phyloP scores from a whole-genome alignment of 2,888 invertebrate genomes.

The Aromia moschata region DNA sequence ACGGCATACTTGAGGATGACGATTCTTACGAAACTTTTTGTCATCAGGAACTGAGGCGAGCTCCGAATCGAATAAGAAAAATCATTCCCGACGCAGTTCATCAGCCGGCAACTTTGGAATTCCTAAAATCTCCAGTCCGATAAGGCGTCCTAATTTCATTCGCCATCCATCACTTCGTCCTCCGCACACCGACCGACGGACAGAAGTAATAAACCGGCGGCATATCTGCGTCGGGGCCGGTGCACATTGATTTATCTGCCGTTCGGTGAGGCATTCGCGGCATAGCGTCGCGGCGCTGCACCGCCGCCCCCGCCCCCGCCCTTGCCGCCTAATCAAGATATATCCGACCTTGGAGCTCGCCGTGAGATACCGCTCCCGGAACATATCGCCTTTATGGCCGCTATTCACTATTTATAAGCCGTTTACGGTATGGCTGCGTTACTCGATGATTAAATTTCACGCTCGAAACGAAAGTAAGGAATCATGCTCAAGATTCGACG shows the following conservation, averaged over 20 bases:
- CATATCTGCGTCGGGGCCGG: slow-evolving; percentile 57
- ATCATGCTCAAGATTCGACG: too few species aligned
- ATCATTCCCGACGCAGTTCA: too few species aligned
- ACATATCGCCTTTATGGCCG: slow-evolving; percentile 58
- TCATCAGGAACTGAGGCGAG: too few species aligned
- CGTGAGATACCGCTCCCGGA: slow-evolving; percentile 59
- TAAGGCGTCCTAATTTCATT: slow-evolving; percentile 40
- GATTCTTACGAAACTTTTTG: too few species aligned
- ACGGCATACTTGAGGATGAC: too few species aligned
- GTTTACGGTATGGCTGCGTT: slow-evolving; percentile 53
- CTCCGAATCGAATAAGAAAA: too few species aligned
- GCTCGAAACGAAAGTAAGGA: too few species aligned
- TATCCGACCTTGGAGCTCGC: slow-evolving; percentile 60
- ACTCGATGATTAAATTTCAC: slow-evolving; percentile 9
- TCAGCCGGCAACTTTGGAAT: too few species aligned
- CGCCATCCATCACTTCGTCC: slow-evolving; percentile 34
- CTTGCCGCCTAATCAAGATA: slow-evolving; percentile 60
- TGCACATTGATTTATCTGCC: slow-evolving; percentile 61
- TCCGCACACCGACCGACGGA: slow-evolving; percentile 38
- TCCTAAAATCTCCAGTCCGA: slow-evolving; percentile 28
- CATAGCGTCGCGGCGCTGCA: slow-evolving; percentile 57
- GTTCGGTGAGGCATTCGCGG: slow-evolving; percentile 60
- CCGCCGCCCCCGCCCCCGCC: slow-evolving; percentile 39
- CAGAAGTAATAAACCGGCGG: slow-evolving; percentile 55
- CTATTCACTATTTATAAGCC: slow-evolving; percentile 59